Percentiles rank a stretch among this genome's conserved stretches.
Evolutionary conservation across 2,797 vertebrate genomes (phyloP).

Genomic region (Melanotaenia pygmaea): DNA sequence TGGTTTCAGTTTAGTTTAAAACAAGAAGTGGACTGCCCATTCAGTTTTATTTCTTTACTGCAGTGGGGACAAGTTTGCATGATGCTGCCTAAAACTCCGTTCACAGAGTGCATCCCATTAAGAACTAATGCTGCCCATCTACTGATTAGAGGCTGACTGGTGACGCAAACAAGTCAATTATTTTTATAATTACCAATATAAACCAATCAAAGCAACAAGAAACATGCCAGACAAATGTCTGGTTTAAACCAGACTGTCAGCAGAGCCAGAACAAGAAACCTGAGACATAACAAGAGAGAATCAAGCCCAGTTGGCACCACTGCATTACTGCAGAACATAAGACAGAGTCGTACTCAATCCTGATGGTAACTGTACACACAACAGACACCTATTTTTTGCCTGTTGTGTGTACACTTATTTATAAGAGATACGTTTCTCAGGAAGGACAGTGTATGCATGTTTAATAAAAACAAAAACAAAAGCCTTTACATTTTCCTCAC

Average conservation of each 20-base stretch:
- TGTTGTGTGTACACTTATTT: background rate
- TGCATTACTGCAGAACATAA: conserved; percentile 25
- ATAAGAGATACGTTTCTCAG: background rate
- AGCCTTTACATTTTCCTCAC: no score
- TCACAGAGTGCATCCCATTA: conserved; percentile 22
- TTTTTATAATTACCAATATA: conserved; percentile 18
- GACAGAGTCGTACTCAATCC: background rate
- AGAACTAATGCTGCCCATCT: conserved; percentile 1
- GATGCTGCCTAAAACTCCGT: background rate
- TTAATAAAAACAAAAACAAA: no score
- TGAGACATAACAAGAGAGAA: conserved; percentile 26
- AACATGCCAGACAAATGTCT: conserved; percentile 15
- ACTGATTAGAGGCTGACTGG: conserved; percentile 21
- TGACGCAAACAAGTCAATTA: conserved; percentile 12
- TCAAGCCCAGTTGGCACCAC: conserved; percentile 34
- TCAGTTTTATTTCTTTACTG: background rate
- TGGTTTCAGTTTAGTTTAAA: background rate
- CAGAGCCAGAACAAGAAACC: conserved; percentile 27
- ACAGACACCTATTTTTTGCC: background rate
- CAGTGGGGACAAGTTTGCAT: background rate
- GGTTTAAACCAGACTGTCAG: conserved; percentile 5
- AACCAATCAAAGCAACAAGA: background rate
- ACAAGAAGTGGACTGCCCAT: background rate
- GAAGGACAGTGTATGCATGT: background rate
- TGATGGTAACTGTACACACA: background rate